These are phyloP conservation scores for Mizuhopecten yessoensis DNA, from an alignment of 1,140 invertebrate genomes.

Conservation along the genomic window DNA sequence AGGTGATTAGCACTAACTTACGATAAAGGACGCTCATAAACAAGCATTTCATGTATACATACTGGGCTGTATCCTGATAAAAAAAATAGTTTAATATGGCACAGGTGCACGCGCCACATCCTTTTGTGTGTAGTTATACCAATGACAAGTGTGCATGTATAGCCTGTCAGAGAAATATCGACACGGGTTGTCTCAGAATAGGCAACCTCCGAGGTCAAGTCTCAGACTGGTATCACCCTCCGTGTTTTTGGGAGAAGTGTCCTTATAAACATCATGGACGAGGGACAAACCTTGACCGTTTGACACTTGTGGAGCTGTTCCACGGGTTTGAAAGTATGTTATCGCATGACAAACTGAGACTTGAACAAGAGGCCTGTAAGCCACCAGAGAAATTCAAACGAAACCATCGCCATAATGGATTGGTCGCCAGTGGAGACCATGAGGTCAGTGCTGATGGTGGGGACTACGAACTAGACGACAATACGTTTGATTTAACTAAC, in stretches of 20 bases:
- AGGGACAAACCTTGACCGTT: conserved; percentile 45
- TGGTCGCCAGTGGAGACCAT: conserved; percentile 41
- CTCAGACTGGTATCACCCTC: conserved; percentile 52
- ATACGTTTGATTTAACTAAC: conserved; percentile 57
- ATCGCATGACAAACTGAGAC: conserved; percentile 51
- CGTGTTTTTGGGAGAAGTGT: conserved; percentile 60
- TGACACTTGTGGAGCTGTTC: conserved; percentile 53
- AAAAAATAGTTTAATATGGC: too few relatives aligned
- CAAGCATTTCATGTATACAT: too few relatives aligned
- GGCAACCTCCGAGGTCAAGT: background rate
- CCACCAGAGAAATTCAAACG: background rate
- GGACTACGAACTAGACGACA: conserved; percentile 59
- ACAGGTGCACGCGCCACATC: background rate
- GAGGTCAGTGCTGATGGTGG: conserved; percentile 48
- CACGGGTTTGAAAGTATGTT: conserved; percentile 47
- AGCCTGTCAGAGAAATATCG: background rate
- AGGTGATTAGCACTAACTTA: too few relatives aligned
- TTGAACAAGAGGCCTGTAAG: conserved; percentile 47
- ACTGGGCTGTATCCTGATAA: too few relatives aligned
- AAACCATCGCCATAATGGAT: background rate
- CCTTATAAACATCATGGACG: conserved; percentile 59
- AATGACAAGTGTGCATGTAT: background rate
- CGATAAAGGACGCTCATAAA: too few relatives aligned
- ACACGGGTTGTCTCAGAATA: background rate
- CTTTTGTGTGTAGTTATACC: background rate